Evolutionary conservation across 2,797 vertebrate genomes (phyloP).

Genomic region (Phoxinus dragarum): DNA sequence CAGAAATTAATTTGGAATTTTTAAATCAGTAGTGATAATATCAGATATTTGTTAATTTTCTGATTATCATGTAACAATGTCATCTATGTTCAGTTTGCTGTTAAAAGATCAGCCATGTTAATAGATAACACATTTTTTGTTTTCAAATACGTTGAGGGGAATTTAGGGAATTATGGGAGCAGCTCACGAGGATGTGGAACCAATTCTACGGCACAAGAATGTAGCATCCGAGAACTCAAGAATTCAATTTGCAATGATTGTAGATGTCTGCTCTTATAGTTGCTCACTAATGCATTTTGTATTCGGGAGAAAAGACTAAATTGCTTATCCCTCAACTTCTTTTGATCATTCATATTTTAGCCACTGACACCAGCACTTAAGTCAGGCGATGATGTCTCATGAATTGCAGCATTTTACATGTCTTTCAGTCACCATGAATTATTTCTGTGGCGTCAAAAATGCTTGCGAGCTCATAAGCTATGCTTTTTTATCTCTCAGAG

Average conservation of each 20-base stretch:
- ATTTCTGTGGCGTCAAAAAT: conserved; percentile 66
- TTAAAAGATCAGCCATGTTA: background rate
- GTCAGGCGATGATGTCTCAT: conserved; percentile 52
- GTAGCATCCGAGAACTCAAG: background rate
- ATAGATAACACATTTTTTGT: background rate
- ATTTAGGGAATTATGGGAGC: too few species aligned
- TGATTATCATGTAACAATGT: background rate
- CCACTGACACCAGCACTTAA: conserved; percentile 47
- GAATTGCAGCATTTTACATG: conserved; percentile 68
- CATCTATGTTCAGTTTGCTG: background rate
- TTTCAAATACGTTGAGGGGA: background rate
- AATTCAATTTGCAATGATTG: conserved; percentile 7
- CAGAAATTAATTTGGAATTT: background rate
- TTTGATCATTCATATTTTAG: conserved; percentile 74
- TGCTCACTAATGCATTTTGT: background rate
- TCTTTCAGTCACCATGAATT: conserved; percentile 73
- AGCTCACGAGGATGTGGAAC: background rate
- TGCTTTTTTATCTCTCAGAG: conserved; percentile 71
- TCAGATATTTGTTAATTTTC: background rate
- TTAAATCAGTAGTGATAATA: background rate
- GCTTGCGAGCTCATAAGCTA: conserved; percentile 54
- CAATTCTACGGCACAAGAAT: background rate
- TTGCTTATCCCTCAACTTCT: conserved; percentile 41
- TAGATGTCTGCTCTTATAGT: background rate
- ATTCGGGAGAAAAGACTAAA: conserved; percentile 13